phyloP scores from a whole-genome alignment of 2,888 invertebrate genomes.

The Caenorhabditis doughertyi region DNA sequence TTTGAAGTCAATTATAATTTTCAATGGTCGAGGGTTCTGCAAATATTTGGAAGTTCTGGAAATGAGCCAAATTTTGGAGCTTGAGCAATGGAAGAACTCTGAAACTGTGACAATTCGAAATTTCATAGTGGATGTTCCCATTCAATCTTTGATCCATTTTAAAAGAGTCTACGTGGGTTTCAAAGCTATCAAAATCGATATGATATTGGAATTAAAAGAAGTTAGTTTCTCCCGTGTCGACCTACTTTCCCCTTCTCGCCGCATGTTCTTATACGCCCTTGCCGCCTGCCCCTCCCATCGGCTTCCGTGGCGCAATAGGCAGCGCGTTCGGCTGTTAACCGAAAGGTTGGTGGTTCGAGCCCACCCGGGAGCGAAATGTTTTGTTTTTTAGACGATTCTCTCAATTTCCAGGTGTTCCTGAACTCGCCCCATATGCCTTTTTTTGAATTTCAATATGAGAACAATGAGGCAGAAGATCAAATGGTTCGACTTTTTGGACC shows the following conservation, averaged over 20 bases:
- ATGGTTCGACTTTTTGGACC: no score
- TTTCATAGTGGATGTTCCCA: background rate
- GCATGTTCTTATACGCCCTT: no score
- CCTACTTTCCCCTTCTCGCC: no score
- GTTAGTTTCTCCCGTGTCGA: no score
- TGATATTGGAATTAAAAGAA: background rate
- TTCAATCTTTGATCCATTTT: background rate
- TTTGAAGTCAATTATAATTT: background rate
- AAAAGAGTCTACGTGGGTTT: background rate
- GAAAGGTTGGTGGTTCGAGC: conserved; percentile 82
- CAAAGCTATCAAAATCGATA: background rate
- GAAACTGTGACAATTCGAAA: background rate
- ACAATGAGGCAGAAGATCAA: no score
- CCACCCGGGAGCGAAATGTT: conserved; percentile 75
- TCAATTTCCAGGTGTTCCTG: background rate
- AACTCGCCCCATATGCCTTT: background rate
- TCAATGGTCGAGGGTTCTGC: background rate
- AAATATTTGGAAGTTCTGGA: background rate
- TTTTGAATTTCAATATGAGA: background rate
- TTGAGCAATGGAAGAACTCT: background rate
- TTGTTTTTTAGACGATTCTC: background rate
- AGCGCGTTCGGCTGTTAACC: conserved; percentile 82
- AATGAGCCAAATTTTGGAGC: background rate
- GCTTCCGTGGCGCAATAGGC: conserved; percentile 75
- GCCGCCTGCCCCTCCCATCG: no score